Evolutionary conservation across 2,113 vertebrate genomes (phyloP).

Genomic region (Xenopus laevis): DNA sequence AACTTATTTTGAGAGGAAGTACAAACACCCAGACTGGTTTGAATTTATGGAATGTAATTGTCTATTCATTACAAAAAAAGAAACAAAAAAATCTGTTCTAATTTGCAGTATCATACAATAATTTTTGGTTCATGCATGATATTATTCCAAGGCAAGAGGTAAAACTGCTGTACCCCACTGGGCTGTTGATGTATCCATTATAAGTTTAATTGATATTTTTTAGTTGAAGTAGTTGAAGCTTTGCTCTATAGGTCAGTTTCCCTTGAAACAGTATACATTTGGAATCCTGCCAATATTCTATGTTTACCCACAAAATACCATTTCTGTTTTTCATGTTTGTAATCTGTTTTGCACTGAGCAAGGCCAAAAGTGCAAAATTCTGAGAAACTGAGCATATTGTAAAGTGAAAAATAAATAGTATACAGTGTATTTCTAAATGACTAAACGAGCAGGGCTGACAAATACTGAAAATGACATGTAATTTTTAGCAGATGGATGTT

Average conservation of each 20-base stretch:
- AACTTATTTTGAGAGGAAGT: too few relatives aligned
- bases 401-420: neutral
- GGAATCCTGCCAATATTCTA: too few relatives aligned
- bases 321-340: neutral
- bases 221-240: too few relatives aligned
- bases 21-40: too few relatives aligned
- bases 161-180: too few relatives aligned
- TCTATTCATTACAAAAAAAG: constrained; percentile 94
- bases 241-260: too few relatives aligned
- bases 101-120: constrained; percentile 93
- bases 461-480: neutral
- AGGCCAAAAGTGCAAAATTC: neutral
- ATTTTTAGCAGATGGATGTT: neutral
- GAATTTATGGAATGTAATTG: constrained; percentile 87
- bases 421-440: neutral
- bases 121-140: constrained; percentile 68
- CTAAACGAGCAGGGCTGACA: neutral
- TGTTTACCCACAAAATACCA: neutral
- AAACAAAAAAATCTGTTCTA: constrained; percentile 78
- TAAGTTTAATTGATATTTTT: too few relatives aligned
- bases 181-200: too few relatives aligned
- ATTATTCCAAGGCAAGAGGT: too few relatives aligned
- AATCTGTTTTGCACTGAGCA: neutral
- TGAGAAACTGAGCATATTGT: neutral
- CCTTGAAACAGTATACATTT: too few relatives aligned